Percentiles rank a stretch among this genome's conserved stretches.
Evolutionary conservation across 2,113 vertebrate species (phyloP).

Genomic region (Leptocoma aspasia): DNA sequence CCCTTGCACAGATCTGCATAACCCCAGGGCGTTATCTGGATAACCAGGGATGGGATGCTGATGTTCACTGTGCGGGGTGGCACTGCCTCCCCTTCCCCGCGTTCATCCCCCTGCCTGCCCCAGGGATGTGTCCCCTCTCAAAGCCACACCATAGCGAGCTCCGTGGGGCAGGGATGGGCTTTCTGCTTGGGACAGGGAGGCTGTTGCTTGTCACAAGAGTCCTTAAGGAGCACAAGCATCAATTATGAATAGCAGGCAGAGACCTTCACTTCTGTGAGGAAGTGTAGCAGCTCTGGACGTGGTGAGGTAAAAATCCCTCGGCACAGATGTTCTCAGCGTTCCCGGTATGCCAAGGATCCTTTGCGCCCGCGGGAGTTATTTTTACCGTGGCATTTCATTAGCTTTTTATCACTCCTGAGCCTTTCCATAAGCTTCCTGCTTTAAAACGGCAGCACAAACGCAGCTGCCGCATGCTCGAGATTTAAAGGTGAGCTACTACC

Average conservation of each 20-base stretch:
- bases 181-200: neutral
- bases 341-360: neutral
- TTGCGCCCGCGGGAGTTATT: neutral
- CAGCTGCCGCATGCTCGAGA: rapidly evolving
- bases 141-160: rapidly evolving
- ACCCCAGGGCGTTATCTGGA: neutral
- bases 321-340: neutral
- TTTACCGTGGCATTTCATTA: neutral
- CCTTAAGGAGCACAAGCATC: neutral
- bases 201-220: rapidly evolving
- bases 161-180: neutral
- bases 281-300: neutral
- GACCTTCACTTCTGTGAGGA: neutral
- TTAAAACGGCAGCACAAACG: neutral
- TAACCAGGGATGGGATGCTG: neutral
- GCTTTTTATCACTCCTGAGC: neutral
- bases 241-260: neutral
- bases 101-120: rapidly evolving
- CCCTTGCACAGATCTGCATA: neutral
- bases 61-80: rapidly evolving
- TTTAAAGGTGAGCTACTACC: neutral
- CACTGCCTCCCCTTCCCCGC: rapidly evolving
- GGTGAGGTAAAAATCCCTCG: neutral
- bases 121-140: rapidly evolving
- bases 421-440: neutral